Percentiles rank a stretch among this genome's conserved stretches.
phyloP scores from a whole-genome alignment of 2,888 invertebrate genomes.

The Elegia similella region DNA sequence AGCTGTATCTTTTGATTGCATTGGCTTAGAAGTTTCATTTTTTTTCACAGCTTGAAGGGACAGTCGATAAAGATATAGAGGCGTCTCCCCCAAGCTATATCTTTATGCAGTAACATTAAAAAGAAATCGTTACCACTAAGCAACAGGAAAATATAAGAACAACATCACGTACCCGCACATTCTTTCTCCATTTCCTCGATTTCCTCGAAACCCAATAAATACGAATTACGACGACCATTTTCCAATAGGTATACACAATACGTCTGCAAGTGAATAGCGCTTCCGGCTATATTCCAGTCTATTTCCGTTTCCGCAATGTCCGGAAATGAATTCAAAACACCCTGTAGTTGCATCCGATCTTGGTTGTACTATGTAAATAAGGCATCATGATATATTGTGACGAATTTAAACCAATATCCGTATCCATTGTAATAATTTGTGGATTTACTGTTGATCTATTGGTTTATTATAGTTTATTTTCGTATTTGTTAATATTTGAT shows the following conservation, averaged over 20 bases:
- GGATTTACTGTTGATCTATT: too few relatives aligned
- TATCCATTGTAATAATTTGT: slow-evolving; percentile 8
- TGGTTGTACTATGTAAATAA: slow-evolving; percentile 20
- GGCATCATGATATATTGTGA: background rate
- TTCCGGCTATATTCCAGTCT: slow-evolving; percentile 60
- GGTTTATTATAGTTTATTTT: too few relatives aligned
- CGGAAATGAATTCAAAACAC: slow-evolving; percentile 76
- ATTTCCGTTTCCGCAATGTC: slow-evolving; percentile 64
- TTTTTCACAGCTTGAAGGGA: too few relatives aligned
- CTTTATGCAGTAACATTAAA: too few relatives aligned
- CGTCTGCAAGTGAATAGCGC: slow-evolving; percentile 49
- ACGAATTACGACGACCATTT: slow-evolving; percentile 22
- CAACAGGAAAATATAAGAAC: background rate
- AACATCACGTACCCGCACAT: background rate
- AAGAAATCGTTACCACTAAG: too few relatives aligned
- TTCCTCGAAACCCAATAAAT: slow-evolving; percentile 7
- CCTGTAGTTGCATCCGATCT: slow-evolving; percentile 59
- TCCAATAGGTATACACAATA: slow-evolving; percentile 42
- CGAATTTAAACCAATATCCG: background rate
- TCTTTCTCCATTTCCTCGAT: background rate
- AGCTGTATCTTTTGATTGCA: too few relatives aligned
- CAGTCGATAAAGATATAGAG: too few relatives aligned
- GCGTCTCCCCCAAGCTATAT: too few relatives aligned
- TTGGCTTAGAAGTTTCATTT: too few relatives aligned
- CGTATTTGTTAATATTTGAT: too few relatives aligned